These are phyloP conservation scores for Julus scanicus DNA, from an alignment of 2,888 invertebrate genomes.

Conservation along the genomic window DNA sequence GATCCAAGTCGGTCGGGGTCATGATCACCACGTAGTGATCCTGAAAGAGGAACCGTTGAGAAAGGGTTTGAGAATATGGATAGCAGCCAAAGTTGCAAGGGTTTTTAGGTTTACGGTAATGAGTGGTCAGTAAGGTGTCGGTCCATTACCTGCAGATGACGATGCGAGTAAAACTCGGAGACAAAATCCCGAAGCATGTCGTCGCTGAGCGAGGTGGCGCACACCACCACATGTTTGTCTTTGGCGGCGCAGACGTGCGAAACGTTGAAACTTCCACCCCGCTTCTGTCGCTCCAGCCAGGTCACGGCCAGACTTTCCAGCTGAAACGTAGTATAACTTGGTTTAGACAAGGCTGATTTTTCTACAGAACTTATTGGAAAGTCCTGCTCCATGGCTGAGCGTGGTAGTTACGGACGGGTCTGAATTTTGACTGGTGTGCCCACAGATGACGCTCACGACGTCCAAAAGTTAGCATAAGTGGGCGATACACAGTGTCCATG, in stretches of 20 bases:
- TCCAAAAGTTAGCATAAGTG: no score
- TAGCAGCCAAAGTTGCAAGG: no score
- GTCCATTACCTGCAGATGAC: constrained; percentile 65
- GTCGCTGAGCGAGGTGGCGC: constrained; percentile 65
- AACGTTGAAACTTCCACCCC: constrained; percentile 68
- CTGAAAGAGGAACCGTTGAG: constrained; percentile 68
- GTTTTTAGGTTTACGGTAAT: neutral
- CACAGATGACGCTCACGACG: neutral
- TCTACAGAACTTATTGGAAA: neutral
- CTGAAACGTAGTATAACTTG: constrained; percentile 60
- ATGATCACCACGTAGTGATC: constrained; percentile 94
- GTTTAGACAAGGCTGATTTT: no score
- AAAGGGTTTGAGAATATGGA: no score
- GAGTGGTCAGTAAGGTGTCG: neutral
- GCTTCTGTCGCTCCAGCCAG: constrained; percentile 68
- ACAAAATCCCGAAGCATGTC: constrained; percentile 69
- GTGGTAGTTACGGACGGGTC: no score
- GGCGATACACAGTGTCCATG: neutral
- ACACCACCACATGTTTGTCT: constrained; percentile 69
- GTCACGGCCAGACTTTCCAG: constrained; percentile 68
- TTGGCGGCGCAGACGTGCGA: constrained; percentile 66
- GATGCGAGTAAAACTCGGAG: constrained; percentile 69
- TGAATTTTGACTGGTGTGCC: no score
- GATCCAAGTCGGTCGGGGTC: constrained; percentile 97
- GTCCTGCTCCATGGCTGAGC: neutral